Percentiles rank a stretch among this genome's conserved stretches.
Conservation (phyloP, 1,140 invertebrate genomes). For the Schlechtendalia chinensis region DNA sequence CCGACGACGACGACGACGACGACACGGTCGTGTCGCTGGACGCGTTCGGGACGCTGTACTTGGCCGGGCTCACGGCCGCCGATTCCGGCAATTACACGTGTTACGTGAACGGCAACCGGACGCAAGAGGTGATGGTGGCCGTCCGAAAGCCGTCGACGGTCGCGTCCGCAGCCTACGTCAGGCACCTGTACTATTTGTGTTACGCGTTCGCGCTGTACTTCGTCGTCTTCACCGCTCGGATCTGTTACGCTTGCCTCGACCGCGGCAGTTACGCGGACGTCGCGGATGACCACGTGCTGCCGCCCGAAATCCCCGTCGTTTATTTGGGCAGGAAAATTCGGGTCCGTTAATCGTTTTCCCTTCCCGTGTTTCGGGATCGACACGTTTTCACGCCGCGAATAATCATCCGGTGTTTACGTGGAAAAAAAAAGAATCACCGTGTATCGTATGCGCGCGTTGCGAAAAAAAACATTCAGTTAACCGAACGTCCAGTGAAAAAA, state of each 20-base stretch:
- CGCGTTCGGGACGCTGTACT: slow-evolving; percentile 13
- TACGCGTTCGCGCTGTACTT: slow-evolving; percentile 4
- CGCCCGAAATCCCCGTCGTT: neutral
- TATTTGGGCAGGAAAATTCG: slow-evolving; percentile 12
- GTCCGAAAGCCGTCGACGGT: neutral
- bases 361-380: no score
- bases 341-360: slow-evolving; percentile 5
- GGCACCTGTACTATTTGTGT: slow-evolving; percentile 18
- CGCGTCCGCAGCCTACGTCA: neutral
- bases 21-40: neutral
- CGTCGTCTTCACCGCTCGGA: slow-evolving; percentile 12
- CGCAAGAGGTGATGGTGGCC: slow-evolving; percentile 18
- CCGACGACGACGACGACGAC: neutral
- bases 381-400: no score
- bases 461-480: neutral
- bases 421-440: no score
- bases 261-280: neutral
- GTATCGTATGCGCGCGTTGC: no score
- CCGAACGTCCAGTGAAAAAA: neutral
- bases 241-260: slow-evolving; percentile 10
- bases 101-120: slow-evolving; percentile 19
- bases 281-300: neutral
- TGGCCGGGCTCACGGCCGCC: neutral
- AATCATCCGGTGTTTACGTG: no score
- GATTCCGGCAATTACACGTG: slow-evolving; percentile 40